phyloP scores from a whole-genome alignment of 2,113 vertebrate species.

The Herpailurus yagouaroundi region DNA sequence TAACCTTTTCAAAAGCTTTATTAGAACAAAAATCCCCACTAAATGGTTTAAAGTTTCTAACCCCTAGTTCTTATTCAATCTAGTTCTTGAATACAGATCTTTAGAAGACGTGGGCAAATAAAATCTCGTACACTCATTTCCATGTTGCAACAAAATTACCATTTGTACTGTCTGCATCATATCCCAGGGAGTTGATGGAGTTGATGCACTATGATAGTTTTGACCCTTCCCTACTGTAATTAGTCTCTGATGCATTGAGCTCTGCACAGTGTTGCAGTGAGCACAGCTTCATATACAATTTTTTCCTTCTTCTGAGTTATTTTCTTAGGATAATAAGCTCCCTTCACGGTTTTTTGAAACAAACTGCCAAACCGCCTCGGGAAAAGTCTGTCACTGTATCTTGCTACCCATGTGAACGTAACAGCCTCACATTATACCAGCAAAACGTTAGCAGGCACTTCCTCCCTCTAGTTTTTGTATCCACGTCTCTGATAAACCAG shows the following conservation, averaged over 20 bases:
- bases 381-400: not conserved
- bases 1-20: slow-evolving; percentile 18
- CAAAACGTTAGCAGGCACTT: not conserved
- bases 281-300: not conserved
- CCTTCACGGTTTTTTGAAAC: slow-evolving; percentile 20
- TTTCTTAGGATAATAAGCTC: slow-evolving; percentile 28
- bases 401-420: not conserved
- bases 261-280: not conserved
- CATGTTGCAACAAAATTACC: not conserved
- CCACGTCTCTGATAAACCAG: not conserved
- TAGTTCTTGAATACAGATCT: not conserved
- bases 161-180: not conserved
- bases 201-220: not conserved
- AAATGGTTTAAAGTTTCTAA: slow-evolving; percentile 6
- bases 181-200: not conserved
- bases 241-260: not conserved
- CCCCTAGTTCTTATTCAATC: not conserved
- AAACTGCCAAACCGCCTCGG: not conserved
- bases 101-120: not conserved
- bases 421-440: not conserved
- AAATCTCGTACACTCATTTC: not conserved
- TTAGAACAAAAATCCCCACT: not conserved
- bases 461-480: not conserved
- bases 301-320: slow-evolving; percentile 31
- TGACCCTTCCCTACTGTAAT: not conserved